These are phyloP conservation scores for Notechis scutatus DNA, from an alignment of 2,113 vertebrate species.

Conservation along the genomic window DNA sequence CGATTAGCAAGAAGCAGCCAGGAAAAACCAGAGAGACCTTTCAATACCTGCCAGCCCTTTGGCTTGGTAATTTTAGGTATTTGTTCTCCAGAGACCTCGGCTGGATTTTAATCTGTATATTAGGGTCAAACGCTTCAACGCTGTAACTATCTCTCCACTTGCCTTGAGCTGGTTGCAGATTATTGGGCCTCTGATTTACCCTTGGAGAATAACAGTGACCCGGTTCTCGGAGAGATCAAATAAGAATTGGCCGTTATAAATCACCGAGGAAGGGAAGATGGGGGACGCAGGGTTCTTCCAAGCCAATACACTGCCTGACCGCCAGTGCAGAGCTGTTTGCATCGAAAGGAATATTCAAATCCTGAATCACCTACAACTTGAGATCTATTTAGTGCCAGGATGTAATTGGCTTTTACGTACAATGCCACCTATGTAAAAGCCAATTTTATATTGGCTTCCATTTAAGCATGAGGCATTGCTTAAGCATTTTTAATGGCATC, in stretches of 20 bases:
- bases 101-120: background rate
- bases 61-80: background rate
- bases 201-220: background rate
- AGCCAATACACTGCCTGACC: background rate
- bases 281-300: background rate
- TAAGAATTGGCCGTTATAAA: background rate
- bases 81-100: background rate
- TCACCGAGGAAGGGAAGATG: background rate
- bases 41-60: background rate
- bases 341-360: conserved; percentile 8
- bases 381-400: conserved; percentile 16
- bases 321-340: background rate
- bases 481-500: conserved; percentile 17
- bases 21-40: background rate
- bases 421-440: background rate
- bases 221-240: background rate
- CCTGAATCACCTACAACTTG: conserved; percentile 40
- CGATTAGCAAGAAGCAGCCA: background rate
- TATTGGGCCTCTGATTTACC: background rate
- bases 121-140: background rate
- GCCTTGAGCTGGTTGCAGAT: background rate
- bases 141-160: background rate
- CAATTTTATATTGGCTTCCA: background rate
- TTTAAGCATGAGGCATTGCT: background rate
- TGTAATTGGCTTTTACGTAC: conserved; percentile 16